These are phyloP conservation scores for Carposina sasakii DNA, from an alignment of 1,140 invertebrate genomes.

Conservation along the genomic window DNA sequence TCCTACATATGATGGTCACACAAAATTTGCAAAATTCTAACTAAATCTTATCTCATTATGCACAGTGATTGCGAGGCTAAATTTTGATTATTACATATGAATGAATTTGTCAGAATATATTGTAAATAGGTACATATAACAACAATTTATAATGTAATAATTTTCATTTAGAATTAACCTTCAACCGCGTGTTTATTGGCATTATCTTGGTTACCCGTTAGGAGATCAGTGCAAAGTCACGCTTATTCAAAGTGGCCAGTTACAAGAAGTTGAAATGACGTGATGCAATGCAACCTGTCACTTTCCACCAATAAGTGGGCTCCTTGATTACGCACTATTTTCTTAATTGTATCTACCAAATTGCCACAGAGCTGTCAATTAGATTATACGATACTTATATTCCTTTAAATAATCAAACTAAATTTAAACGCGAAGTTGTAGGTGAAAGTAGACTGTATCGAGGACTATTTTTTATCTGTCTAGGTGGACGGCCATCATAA, in stretches of 20 bases:
- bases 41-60: constrained; percentile 11
- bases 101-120: constrained; percentile 58
- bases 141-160: constrained; percentile 64
- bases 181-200: no score
- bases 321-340: no score
- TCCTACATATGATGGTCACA: constrained; percentile 44
- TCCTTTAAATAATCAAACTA: constrained; percentile 63
- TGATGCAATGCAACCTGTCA: no score
- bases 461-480: constrained; percentile 70
- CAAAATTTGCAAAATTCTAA: constrained; percentile 1
- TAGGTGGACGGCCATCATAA: constrained; percentile 69
- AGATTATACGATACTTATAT: constrained; percentile 63
- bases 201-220: no score
- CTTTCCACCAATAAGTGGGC: no score
- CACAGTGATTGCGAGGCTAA: constrained; percentile 56
- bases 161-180: constrained; percentile 63
- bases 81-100: constrained; percentile 60
- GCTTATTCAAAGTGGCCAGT: no score
- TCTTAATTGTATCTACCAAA: constrained; percentile 57
- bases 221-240: no score
- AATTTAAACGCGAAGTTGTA: constrained; percentile 52
- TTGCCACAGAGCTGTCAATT: constrained; percentile 64
- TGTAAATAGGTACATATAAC: no score
- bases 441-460: constrained; percentile 66
- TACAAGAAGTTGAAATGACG: no score